Conservation (phyloP, 2,888 invertebrate species). For the Sinopyrophorus schimmeli region DNA sequence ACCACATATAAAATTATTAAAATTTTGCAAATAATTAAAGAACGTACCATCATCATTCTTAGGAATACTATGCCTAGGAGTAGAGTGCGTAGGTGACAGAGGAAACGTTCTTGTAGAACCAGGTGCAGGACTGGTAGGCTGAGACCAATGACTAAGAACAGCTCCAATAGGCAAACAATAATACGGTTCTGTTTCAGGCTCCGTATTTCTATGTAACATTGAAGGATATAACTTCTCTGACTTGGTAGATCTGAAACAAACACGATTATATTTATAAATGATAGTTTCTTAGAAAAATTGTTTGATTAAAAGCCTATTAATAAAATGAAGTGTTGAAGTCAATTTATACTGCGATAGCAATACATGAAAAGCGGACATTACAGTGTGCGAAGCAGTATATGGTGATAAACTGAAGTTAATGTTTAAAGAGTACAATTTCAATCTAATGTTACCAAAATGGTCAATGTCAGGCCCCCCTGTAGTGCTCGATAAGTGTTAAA, state of each 20-base stretch:
- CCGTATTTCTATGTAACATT: slow-evolving; percentile 80
- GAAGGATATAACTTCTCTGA: slow-evolving; percentile 94
- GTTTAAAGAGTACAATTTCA: too few species aligned
- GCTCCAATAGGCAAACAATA: slow-evolving; percentile 79
- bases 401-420: slow-evolving; percentile 26
- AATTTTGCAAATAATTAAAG: background rate
- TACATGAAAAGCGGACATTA: slow-evolving; percentile 39
- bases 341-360: slow-evolving; percentile 2
- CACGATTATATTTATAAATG: too few species aligned
- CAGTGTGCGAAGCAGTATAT: slow-evolving; percentile 32
- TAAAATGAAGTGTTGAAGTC: background rate
- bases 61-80: slow-evolving; percentile 62
- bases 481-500: too few species aligned
- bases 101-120: slow-evolving; percentile 56
- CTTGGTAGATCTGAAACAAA: slow-evolving; percentile 83
- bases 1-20: slow-evolving; percentile 1
- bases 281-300: background rate
- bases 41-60: slow-evolving; percentile 72
- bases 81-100: slow-evolving; percentile 64
- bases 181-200: slow-evolving; percentile 84
- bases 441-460: too few species aligned
- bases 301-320: background rate
- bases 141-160: slow-evolving; percentile 64
- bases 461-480: too few species aligned
- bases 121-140: slow-evolving; percentile 75